Conservation (phyloP, 2,797 vertebrate genomes). For the Hydrolagus colliei region DNA sequence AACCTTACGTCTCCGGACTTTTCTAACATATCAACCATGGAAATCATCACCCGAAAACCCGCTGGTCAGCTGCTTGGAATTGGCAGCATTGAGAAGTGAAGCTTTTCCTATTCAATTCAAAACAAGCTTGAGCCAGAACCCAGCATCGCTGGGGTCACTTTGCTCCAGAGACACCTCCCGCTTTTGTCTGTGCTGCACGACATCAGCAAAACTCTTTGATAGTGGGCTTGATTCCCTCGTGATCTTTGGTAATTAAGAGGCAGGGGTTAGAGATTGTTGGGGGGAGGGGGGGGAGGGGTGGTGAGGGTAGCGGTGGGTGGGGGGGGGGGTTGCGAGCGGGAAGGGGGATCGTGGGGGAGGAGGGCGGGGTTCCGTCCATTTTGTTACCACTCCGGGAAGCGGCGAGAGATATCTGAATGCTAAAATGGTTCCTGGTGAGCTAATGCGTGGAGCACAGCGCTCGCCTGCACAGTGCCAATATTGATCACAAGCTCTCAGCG, state of each 20-base stretch:
- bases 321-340: no score
- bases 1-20: no score
- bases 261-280: no score
- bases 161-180: neutral
- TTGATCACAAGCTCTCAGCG: conserved; percentile 16
- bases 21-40: no score
- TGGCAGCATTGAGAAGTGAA: no score
- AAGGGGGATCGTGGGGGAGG: neutral
- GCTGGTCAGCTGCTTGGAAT: no score
- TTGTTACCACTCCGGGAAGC: conserved; percentile 14
- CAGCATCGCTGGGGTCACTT: neutral
- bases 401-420: conserved; percentile 12
- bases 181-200: conserved; percentile 6
- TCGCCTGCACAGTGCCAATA: neutral
- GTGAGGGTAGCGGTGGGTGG: no score
- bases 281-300: no score
- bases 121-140: neutral
- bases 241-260: neutral
- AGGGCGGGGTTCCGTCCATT: conserved; percentile 29
- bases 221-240: conserved; percentile 1
- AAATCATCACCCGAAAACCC: no score
- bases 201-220: conserved; percentile 13
- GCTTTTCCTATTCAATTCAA: neutral
- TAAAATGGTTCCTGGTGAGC: conserved; percentile 23
- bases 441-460: neutral